Conservation (phyloP, 92 coral and sea anemone species). For the Desmophyllum pertusum region DNA sequence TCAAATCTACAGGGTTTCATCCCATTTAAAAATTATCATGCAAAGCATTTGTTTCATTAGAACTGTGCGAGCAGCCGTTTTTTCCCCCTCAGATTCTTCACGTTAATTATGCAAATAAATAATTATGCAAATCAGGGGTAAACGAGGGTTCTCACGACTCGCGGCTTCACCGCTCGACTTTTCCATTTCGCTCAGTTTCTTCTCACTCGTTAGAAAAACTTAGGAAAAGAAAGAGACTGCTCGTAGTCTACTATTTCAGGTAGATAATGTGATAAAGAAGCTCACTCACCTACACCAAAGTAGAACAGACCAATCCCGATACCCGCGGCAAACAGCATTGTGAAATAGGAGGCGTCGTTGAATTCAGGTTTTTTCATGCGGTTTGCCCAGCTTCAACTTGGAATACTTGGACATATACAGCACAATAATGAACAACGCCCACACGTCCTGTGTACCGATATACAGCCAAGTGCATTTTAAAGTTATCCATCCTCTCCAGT, state of each 20-base stretch:
- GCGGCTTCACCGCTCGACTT: too few species aligned
- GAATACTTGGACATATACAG: conserved; percentile 86
- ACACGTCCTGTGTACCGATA: conserved; percentile 82
- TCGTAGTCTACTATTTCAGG: too few species aligned
- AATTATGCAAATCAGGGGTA: too few species aligned
- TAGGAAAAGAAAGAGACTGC: too few species aligned
- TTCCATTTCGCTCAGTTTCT: too few species aligned
- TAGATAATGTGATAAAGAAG: background rate
- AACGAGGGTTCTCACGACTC: too few species aligned
- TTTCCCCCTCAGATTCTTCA: too few species aligned
- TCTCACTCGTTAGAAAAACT: too few species aligned
- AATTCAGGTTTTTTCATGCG: conserved; percentile 89
- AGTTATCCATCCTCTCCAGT: conserved; percentile 78
- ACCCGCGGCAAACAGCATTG: conserved; percentile 93
- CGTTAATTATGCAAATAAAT: too few species aligned
- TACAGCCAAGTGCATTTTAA: conserved; percentile 85
- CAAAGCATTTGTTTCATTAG: too few species aligned
- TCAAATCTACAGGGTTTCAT: background rate
- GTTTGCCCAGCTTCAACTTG: conserved; percentile 79
- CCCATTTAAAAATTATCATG: background rate
- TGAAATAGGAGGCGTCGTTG: conserved; percentile 83
- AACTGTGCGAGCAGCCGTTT: too few species aligned
- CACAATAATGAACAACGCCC: conserved; percentile 83
- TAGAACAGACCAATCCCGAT: conserved; percentile 88
- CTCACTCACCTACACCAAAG: conserved; percentile 72